A percentile compares a stretch with the other conserved stretches of the same genome.
Conservation (phyloP, 2,888 invertebrate genomes). For the Cistogaster globosa region DNA sequence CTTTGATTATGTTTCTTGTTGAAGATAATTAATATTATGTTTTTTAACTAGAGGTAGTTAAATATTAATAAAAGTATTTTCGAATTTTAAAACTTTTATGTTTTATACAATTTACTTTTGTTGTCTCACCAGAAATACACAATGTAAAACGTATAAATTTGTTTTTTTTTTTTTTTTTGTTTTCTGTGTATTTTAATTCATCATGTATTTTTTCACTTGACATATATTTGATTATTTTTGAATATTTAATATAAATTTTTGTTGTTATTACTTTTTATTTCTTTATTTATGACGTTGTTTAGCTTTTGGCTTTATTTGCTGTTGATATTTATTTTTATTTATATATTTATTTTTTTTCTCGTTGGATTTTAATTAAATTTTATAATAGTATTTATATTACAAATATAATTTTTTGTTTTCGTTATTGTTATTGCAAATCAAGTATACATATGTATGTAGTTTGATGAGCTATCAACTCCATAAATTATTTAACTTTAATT, state of each 20-base stretch:
- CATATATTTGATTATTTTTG: too few species aligned
- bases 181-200: too few species aligned
- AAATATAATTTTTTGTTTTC: neutral
- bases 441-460: conserved; percentile 12
- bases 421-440: conserved; percentile 8
- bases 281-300: neutral
- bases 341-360: too few species aligned
- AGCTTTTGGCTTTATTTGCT: too few species aligned
- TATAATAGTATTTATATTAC: neutral
- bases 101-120: neutral
- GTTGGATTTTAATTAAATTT: too few species aligned
- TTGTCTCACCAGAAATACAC: neutral
- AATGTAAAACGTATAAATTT: too few species aligned
- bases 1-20: neutral
- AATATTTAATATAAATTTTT: too few species aligned
- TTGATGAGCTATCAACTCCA: neutral
- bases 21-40: neutral
- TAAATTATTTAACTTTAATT: too few species aligned
- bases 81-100: neutral
- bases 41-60: conserved; percentile 42
- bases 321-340: too few species aligned
- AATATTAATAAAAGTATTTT: neutral
- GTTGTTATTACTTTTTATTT: neutral
- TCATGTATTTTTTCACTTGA: too few species aligned
- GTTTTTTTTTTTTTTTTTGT: too few species aligned